Percentiles rank a stretch among this genome's conserved stretches.
Evolutionary conservation across 2,888 invertebrate species (phyloP).

Genomic region (Caenorhabditis japonica): DNA sequence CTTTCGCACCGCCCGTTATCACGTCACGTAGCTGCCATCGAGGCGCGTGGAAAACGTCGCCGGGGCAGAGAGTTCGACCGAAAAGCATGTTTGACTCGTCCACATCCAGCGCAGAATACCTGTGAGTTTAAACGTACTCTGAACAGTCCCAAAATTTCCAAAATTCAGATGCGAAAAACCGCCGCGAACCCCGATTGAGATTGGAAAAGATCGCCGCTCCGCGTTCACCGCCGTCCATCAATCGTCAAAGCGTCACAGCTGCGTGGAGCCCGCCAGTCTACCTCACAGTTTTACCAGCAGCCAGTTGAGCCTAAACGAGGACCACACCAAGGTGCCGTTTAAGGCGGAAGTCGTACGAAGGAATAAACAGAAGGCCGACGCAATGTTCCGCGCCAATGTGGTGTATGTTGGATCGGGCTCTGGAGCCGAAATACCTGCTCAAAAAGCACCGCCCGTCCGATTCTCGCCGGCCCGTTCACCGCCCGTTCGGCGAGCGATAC

Average conservation of each 20-base stretch:
- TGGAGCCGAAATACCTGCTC: too few relatives aligned
- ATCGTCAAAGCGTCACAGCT: constrained; percentile 37
- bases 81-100: constrained; percentile 49
- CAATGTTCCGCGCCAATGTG: constrained; percentile 50
- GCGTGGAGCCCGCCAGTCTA: constrained; percentile 14
- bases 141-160: not conserved
- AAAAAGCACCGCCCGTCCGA: constrained; percentile 5
- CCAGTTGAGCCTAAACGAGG: constrained; percentile 35
- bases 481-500: constrained; percentile 27
- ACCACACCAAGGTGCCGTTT: constrained; percentile 24
- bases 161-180: constrained; percentile 35
- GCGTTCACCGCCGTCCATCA: constrained; percentile 39
- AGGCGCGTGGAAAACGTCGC: constrained; percentile 45
- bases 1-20: constrained; percentile 35
- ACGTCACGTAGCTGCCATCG: constrained; percentile 48
- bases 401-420: constrained; percentile 40
- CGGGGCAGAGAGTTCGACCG: constrained; percentile 41
- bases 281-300: constrained; percentile 19
- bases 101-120: constrained; percentile 29
- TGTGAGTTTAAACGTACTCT: constrained; percentile 24
- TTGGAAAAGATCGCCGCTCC: constrained; percentile 43
- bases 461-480: constrained; percentile 51
- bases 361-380: constrained; percentile 46
- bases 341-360: constrained; percentile 37
- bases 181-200: constrained; percentile 45